Percentiles rank a stretch among this genome's conserved stretches.
Conservation (phyloP, 2,797 vertebrate species). For the Atherinosoma microstoma region DNA sequence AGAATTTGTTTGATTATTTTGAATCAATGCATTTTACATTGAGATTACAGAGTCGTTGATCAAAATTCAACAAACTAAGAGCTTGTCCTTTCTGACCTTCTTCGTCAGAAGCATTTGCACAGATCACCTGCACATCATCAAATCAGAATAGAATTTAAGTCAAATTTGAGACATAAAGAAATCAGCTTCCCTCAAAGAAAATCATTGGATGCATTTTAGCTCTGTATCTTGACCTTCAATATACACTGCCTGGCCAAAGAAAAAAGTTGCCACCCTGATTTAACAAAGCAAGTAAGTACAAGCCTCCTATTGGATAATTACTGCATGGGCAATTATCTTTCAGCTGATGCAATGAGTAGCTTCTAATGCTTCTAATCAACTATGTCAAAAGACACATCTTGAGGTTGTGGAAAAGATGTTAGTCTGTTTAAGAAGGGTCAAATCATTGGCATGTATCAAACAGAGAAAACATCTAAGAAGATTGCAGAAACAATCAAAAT, state of each 20-base stretch:
- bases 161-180: background rate
- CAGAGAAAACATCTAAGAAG: no score
- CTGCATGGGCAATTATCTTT: no score
- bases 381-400: no score
- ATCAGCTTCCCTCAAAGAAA: slow-evolving; percentile 12
- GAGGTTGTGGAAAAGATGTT: no score
- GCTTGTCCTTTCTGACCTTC: background rate
- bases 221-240: background rate
- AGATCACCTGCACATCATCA: slow-evolving; percentile 1
- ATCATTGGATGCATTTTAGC: background rate
- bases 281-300: no score
- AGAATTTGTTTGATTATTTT: background rate
- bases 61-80: background rate
- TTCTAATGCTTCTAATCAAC: no score
- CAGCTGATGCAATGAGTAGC: no score
- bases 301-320: no score
- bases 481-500: no score
- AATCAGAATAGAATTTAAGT: background rate
- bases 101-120: background rate
- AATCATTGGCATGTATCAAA: no score
- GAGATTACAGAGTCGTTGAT: background rate
- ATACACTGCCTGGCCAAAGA: background rate
- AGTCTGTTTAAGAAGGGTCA: no score
- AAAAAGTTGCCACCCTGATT: no score
- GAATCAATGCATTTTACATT: slow-evolving; percentile 1